A percentile compares a stretch with the other conserved stretches of the same genome.
These are phyloP conservation scores for Myotis brandtii DNA, from an alignment of 2,113 vertebrate species.

Conservation along the genomic window DNA sequence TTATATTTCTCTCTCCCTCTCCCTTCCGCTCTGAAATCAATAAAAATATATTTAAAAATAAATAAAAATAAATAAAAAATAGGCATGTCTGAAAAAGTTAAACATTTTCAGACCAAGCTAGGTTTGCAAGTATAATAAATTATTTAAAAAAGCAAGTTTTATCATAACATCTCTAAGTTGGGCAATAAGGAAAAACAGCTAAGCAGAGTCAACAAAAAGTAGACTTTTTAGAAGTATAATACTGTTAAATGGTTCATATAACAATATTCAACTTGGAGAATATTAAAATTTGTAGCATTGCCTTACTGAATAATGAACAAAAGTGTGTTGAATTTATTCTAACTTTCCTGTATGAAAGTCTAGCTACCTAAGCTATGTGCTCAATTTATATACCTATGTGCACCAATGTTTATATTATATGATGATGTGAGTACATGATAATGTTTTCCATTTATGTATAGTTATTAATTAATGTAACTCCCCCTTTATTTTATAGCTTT, in stretches of 20 bases:
- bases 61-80: not conserved
- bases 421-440: not conserved
- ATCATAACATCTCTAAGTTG: not conserved
- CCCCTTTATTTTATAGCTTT: not conserved
- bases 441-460: not conserved
- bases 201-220: not conserved
- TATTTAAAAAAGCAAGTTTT: not conserved
- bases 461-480: not conserved
- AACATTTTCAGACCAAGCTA: not conserved
- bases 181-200: not conserved
- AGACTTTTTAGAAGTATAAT: not conserved
- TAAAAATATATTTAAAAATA: no score
- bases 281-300: not conserved
- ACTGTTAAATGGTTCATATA: not conserved
- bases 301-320: not conserved
- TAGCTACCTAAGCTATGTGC: not conserved
- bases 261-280: not conserved
- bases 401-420: not conserved
- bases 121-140: not conserved
- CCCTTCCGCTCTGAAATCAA: no score
- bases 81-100: not conserved
- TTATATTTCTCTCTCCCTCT: no score
- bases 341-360: not conserved
- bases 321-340: slow-evolving; percentile 9
- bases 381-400: not conserved